phyloP scores from a whole-genome alignment of 2,888 invertebrate species.

The Odontomyia ornata region DNA sequence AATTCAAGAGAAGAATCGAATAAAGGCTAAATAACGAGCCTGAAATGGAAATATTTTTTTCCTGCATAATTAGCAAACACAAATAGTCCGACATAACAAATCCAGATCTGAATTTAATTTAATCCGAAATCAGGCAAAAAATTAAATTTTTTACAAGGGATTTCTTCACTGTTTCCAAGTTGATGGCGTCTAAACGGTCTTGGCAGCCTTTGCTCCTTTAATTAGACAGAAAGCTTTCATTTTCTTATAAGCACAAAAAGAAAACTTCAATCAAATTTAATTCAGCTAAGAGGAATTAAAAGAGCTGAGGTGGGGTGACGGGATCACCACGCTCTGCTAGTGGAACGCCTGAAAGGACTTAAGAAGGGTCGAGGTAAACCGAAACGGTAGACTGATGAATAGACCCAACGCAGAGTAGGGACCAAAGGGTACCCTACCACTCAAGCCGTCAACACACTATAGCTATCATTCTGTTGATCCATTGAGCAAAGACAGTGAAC shows the following conservation, averaged over 20 bases:
- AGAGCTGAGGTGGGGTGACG: background rate
- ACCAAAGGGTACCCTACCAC: background rate
- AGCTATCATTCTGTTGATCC: background rate
- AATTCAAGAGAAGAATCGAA: no score
- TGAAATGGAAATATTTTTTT: constrained; percentile 9
- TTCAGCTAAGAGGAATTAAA: constrained; percentile 36
- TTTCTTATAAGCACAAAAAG: constrained; percentile 31
- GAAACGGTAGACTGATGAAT: constrained; percentile 2
- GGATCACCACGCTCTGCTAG: background rate
- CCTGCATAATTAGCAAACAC: constrained; percentile 3
- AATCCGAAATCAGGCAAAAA: constrained; percentile 35
- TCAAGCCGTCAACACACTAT: background rate
- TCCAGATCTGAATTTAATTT: constrained; percentile 37
- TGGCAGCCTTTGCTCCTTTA: constrained; percentile 34
- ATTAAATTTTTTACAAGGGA: constrained; percentile 20
- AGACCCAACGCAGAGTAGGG: background rate
- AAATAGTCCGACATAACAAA: constrained; percentile 18
- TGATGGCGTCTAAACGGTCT: background rate
- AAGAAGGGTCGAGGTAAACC: background rate
- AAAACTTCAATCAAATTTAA: constrained; percentile 43
- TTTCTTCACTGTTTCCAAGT: constrained; percentile 17
- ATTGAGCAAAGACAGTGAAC: constrained; percentile 2
- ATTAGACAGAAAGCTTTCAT: constrained; percentile 43
- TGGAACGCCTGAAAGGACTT: background rate
- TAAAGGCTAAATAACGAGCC: no score